Evolutionary conservation across 2,113 vertebrate genomes (phyloP).

Genomic region (Propithecus coquereli): DNA sequence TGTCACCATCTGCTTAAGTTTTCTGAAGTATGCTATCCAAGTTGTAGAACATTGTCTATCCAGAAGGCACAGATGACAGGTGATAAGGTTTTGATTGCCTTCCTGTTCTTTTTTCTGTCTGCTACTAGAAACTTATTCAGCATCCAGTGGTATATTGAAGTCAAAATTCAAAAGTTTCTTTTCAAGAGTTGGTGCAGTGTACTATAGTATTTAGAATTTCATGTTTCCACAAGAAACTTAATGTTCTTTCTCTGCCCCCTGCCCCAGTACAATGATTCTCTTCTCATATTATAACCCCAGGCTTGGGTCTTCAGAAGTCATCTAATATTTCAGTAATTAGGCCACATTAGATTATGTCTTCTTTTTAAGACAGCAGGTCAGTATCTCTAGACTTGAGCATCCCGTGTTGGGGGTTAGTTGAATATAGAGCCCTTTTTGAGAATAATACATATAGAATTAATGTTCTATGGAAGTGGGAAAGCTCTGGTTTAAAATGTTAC

Average conservation of each 20-base stretch:
- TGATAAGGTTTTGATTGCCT: background rate
- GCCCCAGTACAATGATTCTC: background rate
- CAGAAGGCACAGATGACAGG: background rate
- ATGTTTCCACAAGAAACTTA: background rate
- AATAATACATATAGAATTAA: background rate
- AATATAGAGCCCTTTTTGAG: background rate
- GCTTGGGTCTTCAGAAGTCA: background rate
- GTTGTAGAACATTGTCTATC: background rate
- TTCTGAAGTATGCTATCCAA: background rate
- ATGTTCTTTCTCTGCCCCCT: background rate
- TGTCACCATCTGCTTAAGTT: background rate
- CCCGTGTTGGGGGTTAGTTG: background rate
- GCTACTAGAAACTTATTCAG: background rate
- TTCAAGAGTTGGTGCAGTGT: background rate
- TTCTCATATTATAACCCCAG: background rate
- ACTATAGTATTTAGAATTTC: background rate
- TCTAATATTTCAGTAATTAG: background rate
- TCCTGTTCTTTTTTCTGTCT: background rate
- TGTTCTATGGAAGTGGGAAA: background rate
- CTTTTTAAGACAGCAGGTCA: background rate
- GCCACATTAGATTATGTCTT: background rate
- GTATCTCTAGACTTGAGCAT: background rate
- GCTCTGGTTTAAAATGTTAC: background rate
- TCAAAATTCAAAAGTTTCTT: background rate
- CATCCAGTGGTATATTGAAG: background rate